A percentile compares a stretch with the other conserved stretches of the same genome.
Conservation (phyloP, 2,797 vertebrate species). For the Galagoides demidoff region DNA sequence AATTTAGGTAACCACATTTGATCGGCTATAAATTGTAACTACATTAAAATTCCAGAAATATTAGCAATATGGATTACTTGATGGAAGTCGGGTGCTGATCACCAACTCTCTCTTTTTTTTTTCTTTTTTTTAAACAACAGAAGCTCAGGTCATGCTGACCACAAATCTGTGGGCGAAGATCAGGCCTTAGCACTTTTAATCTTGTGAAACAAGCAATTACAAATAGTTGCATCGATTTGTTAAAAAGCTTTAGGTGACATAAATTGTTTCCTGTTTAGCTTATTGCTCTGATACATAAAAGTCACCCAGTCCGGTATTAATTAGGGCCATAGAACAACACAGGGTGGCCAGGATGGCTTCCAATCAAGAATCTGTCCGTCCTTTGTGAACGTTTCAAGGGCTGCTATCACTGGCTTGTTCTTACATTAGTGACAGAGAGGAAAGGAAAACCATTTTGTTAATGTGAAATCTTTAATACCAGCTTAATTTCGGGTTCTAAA, state of each 20-base stretch:
- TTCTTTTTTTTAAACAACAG: constrained; percentile 82
- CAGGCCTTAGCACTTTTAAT: constrained; percentile 99
- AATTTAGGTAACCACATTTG: constrained; percentile 99
- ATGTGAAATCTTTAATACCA: constrained; percentile 78
- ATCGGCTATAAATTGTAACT: constrained; percentile 98
- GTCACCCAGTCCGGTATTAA: constrained; percentile 95
- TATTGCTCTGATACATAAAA: constrained; percentile 97
- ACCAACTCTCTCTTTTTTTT: constrained; percentile 90
- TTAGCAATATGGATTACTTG: constrained; percentile 97
- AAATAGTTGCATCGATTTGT: constrained; percentile 99
- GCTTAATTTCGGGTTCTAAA: constrained; percentile 81
- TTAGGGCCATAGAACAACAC: constrained; percentile 93
- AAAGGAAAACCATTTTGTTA: constrained; percentile 74
- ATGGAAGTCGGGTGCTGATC: constrained; percentile 94
- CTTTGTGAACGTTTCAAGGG: constrained; percentile 70
- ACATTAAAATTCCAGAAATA: constrained; percentile 99
- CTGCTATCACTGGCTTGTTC: not conserved
- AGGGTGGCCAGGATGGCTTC: constrained; percentile 91
- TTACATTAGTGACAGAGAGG: constrained; percentile 80
- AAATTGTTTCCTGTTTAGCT: constrained; percentile 99
- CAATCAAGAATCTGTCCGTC: constrained; percentile 84
- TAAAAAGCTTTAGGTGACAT: constrained; percentile 99
- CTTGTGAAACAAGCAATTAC: constrained; percentile 99
- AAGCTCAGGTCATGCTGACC: constrained; percentile 94
- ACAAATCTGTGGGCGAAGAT: constrained; percentile 96